Percentiles rank a stretch among this genome's conserved stretches.
Conservation (phyloP, 2,797 vertebrate genomes). For the Lepilemur septentrionalis region DNA sequence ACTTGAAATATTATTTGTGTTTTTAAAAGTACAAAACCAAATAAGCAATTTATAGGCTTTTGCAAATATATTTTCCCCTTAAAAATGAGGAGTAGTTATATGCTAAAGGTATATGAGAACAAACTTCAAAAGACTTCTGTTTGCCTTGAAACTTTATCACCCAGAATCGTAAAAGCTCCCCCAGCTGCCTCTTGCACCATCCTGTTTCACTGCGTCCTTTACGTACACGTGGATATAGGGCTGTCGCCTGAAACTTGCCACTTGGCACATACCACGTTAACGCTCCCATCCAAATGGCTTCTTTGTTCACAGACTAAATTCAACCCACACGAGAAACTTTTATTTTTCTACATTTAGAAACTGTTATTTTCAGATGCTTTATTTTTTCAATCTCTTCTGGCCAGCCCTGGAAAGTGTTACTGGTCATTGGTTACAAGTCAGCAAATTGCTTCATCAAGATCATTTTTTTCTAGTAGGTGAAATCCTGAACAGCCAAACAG, state of each 20-base stretch:
- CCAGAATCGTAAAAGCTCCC: background rate
- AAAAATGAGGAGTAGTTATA: slow-evolving; percentile 24
- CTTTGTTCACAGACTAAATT: background rate
- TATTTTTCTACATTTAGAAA: background rate
- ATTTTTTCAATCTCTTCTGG: background rate
- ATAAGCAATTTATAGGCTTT: slow-evolving; percentile 27
- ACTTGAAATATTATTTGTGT: slow-evolving; percentile 32
- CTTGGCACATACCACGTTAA: background rate
- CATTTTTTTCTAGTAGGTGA: background rate
- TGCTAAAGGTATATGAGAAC: background rate
- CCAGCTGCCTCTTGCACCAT: background rate
- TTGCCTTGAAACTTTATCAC: background rate
- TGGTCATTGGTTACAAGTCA: background rate
- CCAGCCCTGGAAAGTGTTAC: background rate
- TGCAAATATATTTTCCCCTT: slow-evolving; percentile 16
- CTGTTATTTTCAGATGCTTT: background rate
- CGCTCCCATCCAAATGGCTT: background rate
- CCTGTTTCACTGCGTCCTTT: background rate
- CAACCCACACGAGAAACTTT: background rate
- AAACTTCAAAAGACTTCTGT: slow-evolving; percentile 9
- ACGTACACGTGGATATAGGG: background rate
- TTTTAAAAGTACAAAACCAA: slow-evolving; percentile 19
- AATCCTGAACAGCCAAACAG: background rate
- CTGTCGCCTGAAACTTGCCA: background rate
- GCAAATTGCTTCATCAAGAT: background rate